phyloP scores from a whole-genome alignment of 2,888 invertebrate species.

The Drosophila melanosoma region DNA sequence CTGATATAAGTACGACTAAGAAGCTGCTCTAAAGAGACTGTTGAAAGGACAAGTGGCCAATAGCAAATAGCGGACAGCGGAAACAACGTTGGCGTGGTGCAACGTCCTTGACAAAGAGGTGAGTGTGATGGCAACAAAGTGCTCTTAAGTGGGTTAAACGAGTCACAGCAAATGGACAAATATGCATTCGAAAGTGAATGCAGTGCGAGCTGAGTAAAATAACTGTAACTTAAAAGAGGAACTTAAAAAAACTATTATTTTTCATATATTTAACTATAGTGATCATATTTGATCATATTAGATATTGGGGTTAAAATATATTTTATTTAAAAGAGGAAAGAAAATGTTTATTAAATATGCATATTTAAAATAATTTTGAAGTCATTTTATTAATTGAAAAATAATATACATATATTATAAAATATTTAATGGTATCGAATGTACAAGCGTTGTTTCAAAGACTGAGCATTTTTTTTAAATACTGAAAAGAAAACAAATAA shows the following conservation, averaged over 20 bases:
- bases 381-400: not conserved
- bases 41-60: conserved; percentile 49
- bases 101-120: conserved; percentile 75
- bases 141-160: conserved; percentile 48
- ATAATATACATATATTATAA: not conserved
- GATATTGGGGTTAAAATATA: not conserved
- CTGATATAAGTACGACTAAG: conserved; percentile 48
- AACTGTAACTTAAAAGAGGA: not conserved
- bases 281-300: not conserved
- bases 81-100: conserved; percentile 50
- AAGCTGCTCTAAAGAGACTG: conserved; percentile 39
- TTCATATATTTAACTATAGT: not conserved
- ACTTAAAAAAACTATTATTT: not conserved
- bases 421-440: not conserved
- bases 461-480: not conserved
- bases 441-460: not conserved
- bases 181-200: conserved; percentile 28
- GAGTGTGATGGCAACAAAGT: conserved; percentile 66
- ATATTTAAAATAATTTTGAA: no score
- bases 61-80: conserved; percentile 30
- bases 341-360: not conserved
- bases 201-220: conserved; percentile 3
- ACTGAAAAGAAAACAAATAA: not conserved
- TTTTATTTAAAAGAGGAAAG: not conserved
- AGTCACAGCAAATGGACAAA: conserved; percentile 27